Base-by-base conservation (phyloP, 2,113 vertebrate species). In the Brachypteracias leptosomus region DNA sequence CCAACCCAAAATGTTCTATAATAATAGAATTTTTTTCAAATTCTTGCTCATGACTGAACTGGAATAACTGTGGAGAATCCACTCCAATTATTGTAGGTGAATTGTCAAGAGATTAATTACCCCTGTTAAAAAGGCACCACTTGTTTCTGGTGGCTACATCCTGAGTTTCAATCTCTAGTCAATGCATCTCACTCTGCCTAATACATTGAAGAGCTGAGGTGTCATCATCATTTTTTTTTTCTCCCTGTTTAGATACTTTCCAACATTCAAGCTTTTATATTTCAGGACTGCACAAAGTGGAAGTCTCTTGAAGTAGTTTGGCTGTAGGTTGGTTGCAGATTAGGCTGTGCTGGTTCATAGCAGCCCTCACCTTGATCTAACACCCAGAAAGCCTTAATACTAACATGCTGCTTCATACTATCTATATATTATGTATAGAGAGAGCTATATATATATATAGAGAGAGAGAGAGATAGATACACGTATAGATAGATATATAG, bases 191-290 rank as follows among this genome's bases (percentile, higher is more conserved):
- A 8, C 33, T 71, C 44, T 36, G 16, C 68, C 25, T 40, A 0
- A 47, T 9, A 1, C 10, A 0, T 0, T 3, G n/a, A n/a, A 49
- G 18, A 82, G 28, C 57, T 89, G 54, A 24, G 20, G 22, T 21
- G 61, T 20, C 73, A 24, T 22, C 49, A 13, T 2, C 51, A 40
- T n/a, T n/a, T n/a, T 7, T 0, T 67, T 81, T 38, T 78, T 3
- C 19, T 40, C 40, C 49, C 46, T 66, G 3, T 52, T 72, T 66
- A 77, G 51, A 8, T 22, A 28, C 16, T 62, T 89, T n/a, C 28
- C 3, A 26, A 14, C 15, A 16, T 49, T 46, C 24, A 20, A 54
- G 58, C 29, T 80, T 78, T 82, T 46, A 0, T 16, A 15, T 31
- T 62, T 72, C 35, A 8, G 44, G 26, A 2, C 35, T 38, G 40